Percentiles rank a stretch among this genome's conserved stretches.
Conservation (phyloP, 2,888 invertebrate species). For the Mactromeris polynyma region DNA sequence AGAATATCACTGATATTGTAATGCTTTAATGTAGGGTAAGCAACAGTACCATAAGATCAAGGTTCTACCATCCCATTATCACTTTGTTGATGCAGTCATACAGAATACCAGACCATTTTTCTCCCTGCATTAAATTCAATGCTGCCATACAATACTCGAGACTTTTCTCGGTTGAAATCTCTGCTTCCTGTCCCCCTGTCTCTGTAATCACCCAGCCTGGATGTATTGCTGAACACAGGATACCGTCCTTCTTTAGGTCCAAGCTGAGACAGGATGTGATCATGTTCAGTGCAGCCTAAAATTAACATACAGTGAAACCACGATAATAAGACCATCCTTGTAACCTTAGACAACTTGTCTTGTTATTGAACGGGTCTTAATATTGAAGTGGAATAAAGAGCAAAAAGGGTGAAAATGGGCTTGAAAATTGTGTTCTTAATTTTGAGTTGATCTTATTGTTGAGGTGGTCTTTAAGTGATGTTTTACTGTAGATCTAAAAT, state of each 20-base stretch:
- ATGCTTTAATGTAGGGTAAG: no score
- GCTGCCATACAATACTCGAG: background rate
- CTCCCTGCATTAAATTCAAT: background rate
- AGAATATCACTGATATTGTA: no score
- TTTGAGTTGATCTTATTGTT: no score
- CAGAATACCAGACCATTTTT: background rate
- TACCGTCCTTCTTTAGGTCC: slow-evolving; percentile 7
- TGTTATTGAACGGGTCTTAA: no score
- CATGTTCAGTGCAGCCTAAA: slow-evolving; percentile 10
- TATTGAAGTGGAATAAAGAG: no score
- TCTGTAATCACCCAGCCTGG: slow-evolving; percentile 8
- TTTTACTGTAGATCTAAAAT: no score
- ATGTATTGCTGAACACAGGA: background rate
- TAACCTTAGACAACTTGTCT: no score
- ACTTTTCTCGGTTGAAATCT: slow-evolving; percentile 1
- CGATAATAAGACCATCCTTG: no score
- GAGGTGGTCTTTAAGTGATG: no score
- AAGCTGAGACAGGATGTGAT: slow-evolving; percentile 18
- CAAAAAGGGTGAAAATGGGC: no score
- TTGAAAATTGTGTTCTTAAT: no score
- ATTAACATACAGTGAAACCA: no score
- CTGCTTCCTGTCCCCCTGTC: background rate
- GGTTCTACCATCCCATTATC: background rate
- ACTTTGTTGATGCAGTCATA: background rate
- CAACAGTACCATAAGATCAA: background rate